phyloP scores from a whole-genome alignment of 2,888 invertebrate genomes.

The Mythimna ferrago region DNA sequence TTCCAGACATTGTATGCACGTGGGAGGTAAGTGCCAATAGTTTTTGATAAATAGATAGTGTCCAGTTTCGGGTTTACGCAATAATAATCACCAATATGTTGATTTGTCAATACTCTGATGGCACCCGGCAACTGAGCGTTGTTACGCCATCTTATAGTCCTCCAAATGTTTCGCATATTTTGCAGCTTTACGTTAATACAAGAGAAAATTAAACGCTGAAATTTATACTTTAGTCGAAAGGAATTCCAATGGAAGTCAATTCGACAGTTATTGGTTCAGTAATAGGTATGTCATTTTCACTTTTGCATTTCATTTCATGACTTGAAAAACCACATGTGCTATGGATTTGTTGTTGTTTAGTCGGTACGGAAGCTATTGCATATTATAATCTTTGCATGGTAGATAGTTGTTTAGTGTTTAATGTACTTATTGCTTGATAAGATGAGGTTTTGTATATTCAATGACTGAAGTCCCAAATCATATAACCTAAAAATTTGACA shows the following conservation, averaged over 20 bases:
- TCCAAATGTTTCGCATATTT: slow-evolving; percentile 89
- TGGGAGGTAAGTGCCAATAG: slow-evolving; percentile 89
- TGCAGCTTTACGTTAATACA: slow-evolving; percentile 81
- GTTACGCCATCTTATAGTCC: slow-evolving; percentile 90
- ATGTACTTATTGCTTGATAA: slow-evolving; percentile 64
- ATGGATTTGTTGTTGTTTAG: slow-evolving; percentile 86
- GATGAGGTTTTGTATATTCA: slow-evolving; percentile 67
- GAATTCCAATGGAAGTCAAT: slow-evolving; percentile 80
- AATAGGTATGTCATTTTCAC: slow-evolving; percentile 87
- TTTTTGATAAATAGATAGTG: slow-evolving; percentile 81
- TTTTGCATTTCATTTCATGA: slow-evolving; percentile 86
- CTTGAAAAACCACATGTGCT: slow-evolving; percentile 88
- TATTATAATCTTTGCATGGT: slow-evolving; percentile 80
- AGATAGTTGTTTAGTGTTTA: slow-evolving; percentile 69
- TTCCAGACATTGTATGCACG: slow-evolving; percentile 90
- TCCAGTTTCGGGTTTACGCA: slow-evolving; percentile 81
- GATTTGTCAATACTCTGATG: slow-evolving; percentile 89
- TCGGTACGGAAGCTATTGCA: slow-evolving; percentile 79
- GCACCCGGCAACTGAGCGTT: slow-evolving; percentile 90
- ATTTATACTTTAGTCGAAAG: slow-evolving; percentile 81
- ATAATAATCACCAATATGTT: slow-evolving; percentile 81
- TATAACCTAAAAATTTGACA: slow-evolving; percentile 89
- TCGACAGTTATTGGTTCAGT: slow-evolving; percentile 76
- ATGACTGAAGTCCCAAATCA: slow-evolving; percentile 66
- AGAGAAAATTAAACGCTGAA: slow-evolving; percentile 81